Evolutionary conservation across 2,888 invertebrate genomes (phyloP), one percentile per base, ranked within the genome.

Genomic region (Cephus runcator): DNA sequence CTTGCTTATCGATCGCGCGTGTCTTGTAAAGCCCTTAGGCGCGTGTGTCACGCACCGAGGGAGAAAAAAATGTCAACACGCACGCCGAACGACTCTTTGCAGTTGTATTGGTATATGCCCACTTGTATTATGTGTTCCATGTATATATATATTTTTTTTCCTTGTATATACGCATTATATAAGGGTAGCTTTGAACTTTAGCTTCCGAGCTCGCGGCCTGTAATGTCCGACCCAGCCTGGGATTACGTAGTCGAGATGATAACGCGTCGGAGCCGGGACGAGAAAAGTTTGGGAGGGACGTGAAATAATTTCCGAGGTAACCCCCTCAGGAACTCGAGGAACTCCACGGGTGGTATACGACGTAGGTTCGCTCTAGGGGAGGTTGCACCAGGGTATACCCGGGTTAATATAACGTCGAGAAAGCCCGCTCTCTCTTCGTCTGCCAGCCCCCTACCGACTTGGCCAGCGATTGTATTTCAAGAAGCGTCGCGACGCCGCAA

Each of bases 221-320:
- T 23, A 56, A 23, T 9, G 56, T 56, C 56, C 56, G 23, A 56
- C 56, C 56, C 9, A 23, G 23, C 23, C 56, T 23, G 56, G 78
- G 75, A 75, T 77, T 73, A 30, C 30, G 30, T 36, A 56, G 36
- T 71, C 40, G 68, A 77, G 77, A 79, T 81, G 79, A 83, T 81
- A 78, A 80, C 81, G 80, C 81, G 69, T 73, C 69, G 71, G 73
- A 15, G 33, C 36, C 73, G 33, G 34, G 76, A 73, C 74, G 77
- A 73, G 74, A 74, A 81, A 81, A 81, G 79, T 79, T 81, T 78
- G 80, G 78, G 40, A 56, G 56, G 73, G 76, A 78, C 83, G 82
- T 83, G 83, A 83, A 83, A 84, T 84, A 83, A 83, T 84, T 84
- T 83, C 77, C 79, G 69, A 69, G 23, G 56, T 23, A 56, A 77